Percentiles rank a stretch among this genome's conserved stretches.
Conservation (phyloP, 2,797 vertebrate genomes). For the Galaxias olidus region DNA sequence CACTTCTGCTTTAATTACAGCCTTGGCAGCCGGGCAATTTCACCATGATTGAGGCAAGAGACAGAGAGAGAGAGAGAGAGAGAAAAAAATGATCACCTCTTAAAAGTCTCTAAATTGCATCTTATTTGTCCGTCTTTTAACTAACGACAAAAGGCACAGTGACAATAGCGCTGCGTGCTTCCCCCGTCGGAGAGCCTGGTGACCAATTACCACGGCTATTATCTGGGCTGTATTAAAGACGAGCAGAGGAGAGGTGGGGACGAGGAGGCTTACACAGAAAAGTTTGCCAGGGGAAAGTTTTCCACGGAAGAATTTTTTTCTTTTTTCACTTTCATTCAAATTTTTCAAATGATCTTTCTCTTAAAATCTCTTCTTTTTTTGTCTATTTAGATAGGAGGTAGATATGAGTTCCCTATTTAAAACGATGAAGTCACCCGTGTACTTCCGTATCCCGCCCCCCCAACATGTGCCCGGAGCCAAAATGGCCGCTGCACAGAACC, state of each 20-base stretch:
- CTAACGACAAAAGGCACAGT: slow-evolving; percentile 82
- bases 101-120: slow-evolving; percentile 99
- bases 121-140: slow-evolving; percentile 89
- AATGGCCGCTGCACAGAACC: background rate
- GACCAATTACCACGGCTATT: slow-evolving; percentile 93
- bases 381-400: too few species aligned
- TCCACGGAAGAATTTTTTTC: slow-evolving; percentile 19
- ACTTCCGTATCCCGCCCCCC: too few species aligned
- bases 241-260: slow-evolving; percentile 43
- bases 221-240: slow-evolving; percentile 87
- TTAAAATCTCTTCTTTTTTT: background rate
- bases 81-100: slow-evolving; percentile 84
- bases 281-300: slow-evolving; percentile 64
- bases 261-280: slow-evolving; percentile 69
- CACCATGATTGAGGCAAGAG: slow-evolving; percentile 83
- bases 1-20: slow-evolving; percentile 97
- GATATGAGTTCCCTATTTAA: too few species aligned
- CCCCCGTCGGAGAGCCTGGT: slow-evolving; percentile 76
- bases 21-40: slow-evolving; percentile 94
- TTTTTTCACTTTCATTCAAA: too few species aligned
- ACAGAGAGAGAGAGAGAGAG: slow-evolving; percentile 35
- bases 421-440: too few species aligned
- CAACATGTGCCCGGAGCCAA: background rate
- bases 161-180: slow-evolving; percentile 96
- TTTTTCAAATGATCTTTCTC: background rate